Evolutionary conservation across 2,888 invertebrate species (phyloP), one percentile per base, ranked within the genome.

Genomic region (Cecidostiba fungosa): DNA sequence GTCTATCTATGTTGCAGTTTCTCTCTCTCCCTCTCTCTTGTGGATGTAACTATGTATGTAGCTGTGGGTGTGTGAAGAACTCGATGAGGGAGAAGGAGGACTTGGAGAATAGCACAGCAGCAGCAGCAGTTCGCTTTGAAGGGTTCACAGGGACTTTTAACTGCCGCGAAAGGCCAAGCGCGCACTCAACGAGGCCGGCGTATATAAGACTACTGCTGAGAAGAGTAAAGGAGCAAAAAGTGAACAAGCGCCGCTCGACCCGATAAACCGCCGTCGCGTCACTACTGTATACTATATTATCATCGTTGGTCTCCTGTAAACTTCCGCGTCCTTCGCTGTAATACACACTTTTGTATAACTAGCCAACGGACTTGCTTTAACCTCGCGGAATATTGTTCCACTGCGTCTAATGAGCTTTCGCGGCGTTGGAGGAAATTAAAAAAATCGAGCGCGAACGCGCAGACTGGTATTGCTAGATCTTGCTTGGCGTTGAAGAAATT

Each of bases 51-150:
- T 66, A 29, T 14, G 66, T 29, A 29, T 1, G 10, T 29, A 26
- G 16, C n/a, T 23, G 26, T 8, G 66, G 12, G 66, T 8, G 10
- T 59, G 59, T 23, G 66, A 66, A 66, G 66, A 66, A 26, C 66
- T 66, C 66, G 66, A 29, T 5, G 29, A 26, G 66, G 23, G n/a
- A n/a, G 23, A 59, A n/a, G n/a, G n/a, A n/a, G n/a, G 26, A 2
- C 66, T 26, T 26, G 26, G 29, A 29, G 66, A 66, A 66, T 29
- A 66, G n/a, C 10, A 8, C n/a, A n/a, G 54, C n/a, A 59, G n/a
- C n/a, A n/a, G 54, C n/a, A 59, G n/a, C n/a, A 19, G 54, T 59
- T 59, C n/a, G 23, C 54, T 59, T 66, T 29, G 66, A 66, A 66
- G 66, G 29, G 66, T 66, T 66, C 29, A 14, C 66, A 3, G 14